Percentiles rank a stretch among this genome's conserved stretches.
Evolutionary conservation across 2,797 vertebrate genomes (phyloP).

Genomic region (Phylloscopus collybita): DNA sequence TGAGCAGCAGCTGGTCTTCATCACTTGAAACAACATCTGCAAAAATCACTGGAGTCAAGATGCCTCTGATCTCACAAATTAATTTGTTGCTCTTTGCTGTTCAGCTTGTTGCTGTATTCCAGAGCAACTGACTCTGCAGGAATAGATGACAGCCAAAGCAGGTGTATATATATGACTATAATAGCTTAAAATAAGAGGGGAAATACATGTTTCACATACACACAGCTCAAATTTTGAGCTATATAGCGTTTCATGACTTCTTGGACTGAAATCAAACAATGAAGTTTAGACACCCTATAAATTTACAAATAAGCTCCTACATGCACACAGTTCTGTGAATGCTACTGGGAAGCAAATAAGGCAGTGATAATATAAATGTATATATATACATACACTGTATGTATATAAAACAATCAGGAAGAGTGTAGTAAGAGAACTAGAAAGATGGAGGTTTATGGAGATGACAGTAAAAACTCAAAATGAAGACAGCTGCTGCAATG

Average conservation of each 20-base stretch:
- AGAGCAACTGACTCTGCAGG: background rate
- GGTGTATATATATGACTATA: background rate
- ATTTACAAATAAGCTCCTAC: background rate
- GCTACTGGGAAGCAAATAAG: background rate
- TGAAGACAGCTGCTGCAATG: background rate
- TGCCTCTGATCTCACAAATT: background rate
- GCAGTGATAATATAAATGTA: background rate
- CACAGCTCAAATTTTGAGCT: background rate
- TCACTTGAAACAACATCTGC: background rate
- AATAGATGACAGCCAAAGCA: background rate
- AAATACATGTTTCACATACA: background rate
- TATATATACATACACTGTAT: background rate
- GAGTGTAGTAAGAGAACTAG: background rate
- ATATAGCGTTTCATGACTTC: background rate
- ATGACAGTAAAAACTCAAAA: background rate
- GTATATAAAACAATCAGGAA: background rate
- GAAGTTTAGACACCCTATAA: background rate
- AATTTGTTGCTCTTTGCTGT: background rate
- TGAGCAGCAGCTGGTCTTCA: background rate
- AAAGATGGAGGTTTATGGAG: background rate
- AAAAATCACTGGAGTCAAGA: background rate
- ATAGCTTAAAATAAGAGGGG: background rate
- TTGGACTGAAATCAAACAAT: background rate
- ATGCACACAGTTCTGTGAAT: background rate
- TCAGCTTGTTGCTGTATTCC: background rate